Evolutionary conservation across 2,888 invertebrate species (phyloP).

Genomic region (Dasypogon diadema): DNA sequence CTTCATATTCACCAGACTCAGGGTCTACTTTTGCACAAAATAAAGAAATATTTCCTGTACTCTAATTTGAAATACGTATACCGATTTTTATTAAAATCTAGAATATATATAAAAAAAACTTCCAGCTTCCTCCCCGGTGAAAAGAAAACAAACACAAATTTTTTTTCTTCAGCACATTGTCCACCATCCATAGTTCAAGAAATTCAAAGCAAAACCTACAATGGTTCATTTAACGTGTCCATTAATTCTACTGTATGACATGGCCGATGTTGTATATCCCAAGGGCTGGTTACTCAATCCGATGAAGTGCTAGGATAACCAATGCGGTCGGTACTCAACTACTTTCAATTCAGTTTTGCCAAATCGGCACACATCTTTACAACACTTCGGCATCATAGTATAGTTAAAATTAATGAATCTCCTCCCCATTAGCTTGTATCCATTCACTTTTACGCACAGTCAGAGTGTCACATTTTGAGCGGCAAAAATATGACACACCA

Average conservation of each 20-base stretch:
- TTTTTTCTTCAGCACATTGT: too few relatives aligned
- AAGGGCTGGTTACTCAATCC: too few relatives aligned
- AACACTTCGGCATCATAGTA: conserved; percentile 1
- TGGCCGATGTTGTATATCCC: too few relatives aligned
- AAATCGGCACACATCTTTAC: conserved; percentile 18
- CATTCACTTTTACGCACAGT: conserved; percentile 23
- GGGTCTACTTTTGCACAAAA: too few relatives aligned
- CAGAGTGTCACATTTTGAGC: conserved; percentile 43
- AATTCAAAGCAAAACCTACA: background rate
- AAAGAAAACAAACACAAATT: too few relatives aligned
- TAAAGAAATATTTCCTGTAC: too few relatives aligned
- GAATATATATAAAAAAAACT: too few relatives aligned
- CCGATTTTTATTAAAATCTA: too few relatives aligned
- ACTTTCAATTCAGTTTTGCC: conserved; percentile 16
- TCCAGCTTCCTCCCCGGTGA: too few relatives aligned
- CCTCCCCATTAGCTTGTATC: conserved; percentile 41
- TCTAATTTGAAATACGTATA: too few relatives aligned
- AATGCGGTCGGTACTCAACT: background rate
- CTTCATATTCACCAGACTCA: too few relatives aligned
- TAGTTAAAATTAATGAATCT: conserved; percentile 47
- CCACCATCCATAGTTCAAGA: too few relatives aligned
- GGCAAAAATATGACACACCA: conserved; percentile 51
- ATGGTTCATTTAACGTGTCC: conserved; percentile 39
- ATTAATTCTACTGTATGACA: background rate
- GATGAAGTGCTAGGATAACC: background rate